Percentiles rank a stretch among this genome's conserved stretches.
These are phyloP conservation scores for Haemorhous mexicanus DNA, from an alignment of 2,113 vertebrate genomes.

Conservation along the genomic window DNA sequence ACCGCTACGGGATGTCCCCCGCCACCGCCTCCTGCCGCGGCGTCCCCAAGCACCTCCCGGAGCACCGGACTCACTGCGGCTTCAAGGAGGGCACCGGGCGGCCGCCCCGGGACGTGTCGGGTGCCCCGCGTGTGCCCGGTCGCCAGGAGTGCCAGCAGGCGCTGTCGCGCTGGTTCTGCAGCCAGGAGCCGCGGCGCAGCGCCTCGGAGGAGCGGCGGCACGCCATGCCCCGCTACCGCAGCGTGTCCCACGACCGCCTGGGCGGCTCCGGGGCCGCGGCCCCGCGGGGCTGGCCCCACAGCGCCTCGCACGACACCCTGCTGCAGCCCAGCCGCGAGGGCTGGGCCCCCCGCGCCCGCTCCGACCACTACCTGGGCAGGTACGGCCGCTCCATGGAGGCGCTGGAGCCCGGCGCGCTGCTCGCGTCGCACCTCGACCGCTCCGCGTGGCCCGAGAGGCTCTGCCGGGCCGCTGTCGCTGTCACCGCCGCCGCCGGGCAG, in stretches of 20 bases:
- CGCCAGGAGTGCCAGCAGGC: constrained; percentile 85
- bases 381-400: constrained; percentile 84
- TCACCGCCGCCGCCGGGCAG: background rate
- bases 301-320: constrained; percentile 91
- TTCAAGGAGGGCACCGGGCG: constrained; percentile 10
- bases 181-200: constrained; percentile 77
- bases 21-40: constrained; percentile 60
- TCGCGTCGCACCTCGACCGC: constrained; percentile 74
- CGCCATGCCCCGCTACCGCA: constrained; percentile 85
- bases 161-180: constrained; percentile 89
- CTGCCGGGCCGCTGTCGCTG: background rate
- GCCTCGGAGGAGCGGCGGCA: constrained; percentile 71
- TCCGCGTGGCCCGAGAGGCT: constrained; percentile 60
- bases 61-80: constrained; percentile 55
- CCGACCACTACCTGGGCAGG: constrained; percentile 81
- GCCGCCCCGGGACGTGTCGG: constrained; percentile 55
- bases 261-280: constrained; percentile 62
- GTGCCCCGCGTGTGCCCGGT: constrained; percentile 51
- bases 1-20: constrained; percentile 35
- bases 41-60: constrained; percentile 64
- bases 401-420: constrained; percentile 75
- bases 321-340: constrained; percentile 70
- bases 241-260: constrained; percentile 91
- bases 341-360: constrained; percentile 78
- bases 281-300: constrained; percentile 83